Base-by-base conservation (phyloP, 35 echinoderm and acorn worm species). In the Diadema setosum region DNA sequence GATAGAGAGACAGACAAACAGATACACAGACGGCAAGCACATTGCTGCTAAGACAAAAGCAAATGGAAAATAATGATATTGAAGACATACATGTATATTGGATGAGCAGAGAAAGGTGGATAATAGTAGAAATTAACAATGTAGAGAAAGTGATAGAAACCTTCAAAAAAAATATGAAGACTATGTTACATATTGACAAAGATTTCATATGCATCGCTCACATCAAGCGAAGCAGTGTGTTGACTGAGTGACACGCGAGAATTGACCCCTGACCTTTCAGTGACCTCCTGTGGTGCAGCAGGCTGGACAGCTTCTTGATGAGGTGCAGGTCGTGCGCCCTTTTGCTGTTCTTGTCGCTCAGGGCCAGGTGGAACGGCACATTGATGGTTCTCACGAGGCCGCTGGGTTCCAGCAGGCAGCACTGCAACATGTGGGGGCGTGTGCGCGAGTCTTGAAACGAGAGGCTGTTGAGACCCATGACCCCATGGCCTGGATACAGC, bases 281-380 rank as follows among this genome's bases (percentile, higher is more conserved):
- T 46, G 89, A 88, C 33, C 83, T 85, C 58, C 85, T 75, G 29
- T 94, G 92, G 83, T 99, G 96, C 2, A 99, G 75, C 25, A 92
- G 85, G 83, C 83, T 91, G 5, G 92, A 94, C 0, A 99, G 82
- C 46, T 99, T 99, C 93, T 99, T 99, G 52, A 99, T 83, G 17
- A 99, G 90, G 81, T 99, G 96, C 17, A 99, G 81, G 45, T 99
- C 96, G 81, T 91, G 90, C 2, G 96, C 96, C 60, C 93, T 88
- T 60, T 93, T 94, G 82, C 96, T 99, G 89, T 99, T 99, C 60
- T 94, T 99, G 80, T 99, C 93, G 40, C 96, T 99, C 30, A 99
- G 81, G 1, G 96, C 96, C 11, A 99, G 90, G 84, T 99, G 96
- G 84, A 99, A 99, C 39, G 96, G 96, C 5, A 99, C 93, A 30